These are phyloP conservation scores for Ridgeia piscesae DNA, from an alignment of 1,140 invertebrate species.

Conservation along the genomic window DNA sequence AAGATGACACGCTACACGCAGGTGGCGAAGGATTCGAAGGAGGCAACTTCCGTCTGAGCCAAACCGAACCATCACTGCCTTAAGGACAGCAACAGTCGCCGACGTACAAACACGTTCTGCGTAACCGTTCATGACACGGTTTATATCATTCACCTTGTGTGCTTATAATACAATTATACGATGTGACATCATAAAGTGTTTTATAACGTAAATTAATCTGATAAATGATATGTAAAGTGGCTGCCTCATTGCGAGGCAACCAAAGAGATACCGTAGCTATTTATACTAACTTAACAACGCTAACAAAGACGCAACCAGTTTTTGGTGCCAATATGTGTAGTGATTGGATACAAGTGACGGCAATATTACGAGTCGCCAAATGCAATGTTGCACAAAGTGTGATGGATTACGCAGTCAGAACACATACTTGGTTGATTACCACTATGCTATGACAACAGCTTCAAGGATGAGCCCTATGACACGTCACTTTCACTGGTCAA, in stretches of 20 bases:
- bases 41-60: neutral
- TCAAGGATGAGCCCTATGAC: neutral
- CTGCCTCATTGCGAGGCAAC: neutral
- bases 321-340: neutral
- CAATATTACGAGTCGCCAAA: neutral
- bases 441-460: neutral
- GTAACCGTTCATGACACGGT: neutral
- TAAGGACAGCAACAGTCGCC: neutral
- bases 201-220: neutral
- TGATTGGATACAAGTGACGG: neutral
- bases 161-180: neutral
- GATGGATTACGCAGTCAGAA: neutral
- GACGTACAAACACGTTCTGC: neutral
- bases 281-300: neutral
- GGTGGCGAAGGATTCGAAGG: neutral
- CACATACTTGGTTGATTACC: neutral
- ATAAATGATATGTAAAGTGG: neutral
- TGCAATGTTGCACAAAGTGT: neutral
- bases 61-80: neutral
- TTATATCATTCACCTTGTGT: neutral
- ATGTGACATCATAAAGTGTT: neutral
- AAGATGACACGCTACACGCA: neutral
- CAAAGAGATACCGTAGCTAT: neutral
- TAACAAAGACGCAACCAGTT: neutral
- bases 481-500: neutral